Base-by-base conservation (phyloP, 2,888 invertebrate species). In the Philopedon plagiatum region DNA sequence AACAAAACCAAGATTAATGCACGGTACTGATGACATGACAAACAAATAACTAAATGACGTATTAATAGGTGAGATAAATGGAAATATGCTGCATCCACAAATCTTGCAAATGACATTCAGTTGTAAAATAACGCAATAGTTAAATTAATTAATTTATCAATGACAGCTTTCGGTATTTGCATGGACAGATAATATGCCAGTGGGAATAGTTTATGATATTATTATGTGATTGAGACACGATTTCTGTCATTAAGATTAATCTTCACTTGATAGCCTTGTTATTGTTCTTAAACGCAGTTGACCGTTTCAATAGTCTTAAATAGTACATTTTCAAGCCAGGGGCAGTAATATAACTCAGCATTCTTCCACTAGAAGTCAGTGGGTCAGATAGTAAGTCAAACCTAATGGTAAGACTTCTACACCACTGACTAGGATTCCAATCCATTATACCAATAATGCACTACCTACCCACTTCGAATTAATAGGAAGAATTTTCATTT, bases 121-220 rank as follows among this genome's bases (percentile, higher is more conserved):
- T 26, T 58, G 26, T 26, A 41, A 57, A 58, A 58, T 58, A 58
- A 23, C 26, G 23, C 26, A 37, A 58, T 58, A 58, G 41, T 58
- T 58, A 58, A 58, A 58, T 39, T 58, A 58, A 58, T 41, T 58
- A 58, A 41, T 39, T 58, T 58, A 39, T 13, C 39, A 37, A 39
- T 19, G 39, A 39, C 41, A 41, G 13, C 34, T 9, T 65, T 57
- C 15, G 39, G 44, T 65, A 56, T 65, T 44, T 54, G 51, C 29
- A 26, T 15, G 51, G 29, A 54, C 56, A 19, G 54, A 54, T 51
- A 63, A 51, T 51, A 63, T 63, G 37, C 37, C 39, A 51, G 29
- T 51, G 9, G 64, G 39, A 32, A 51, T 63, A 56, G 65, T 65
- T 65, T 56, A 57, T 65, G n/a, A n/a, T n/a, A n/a, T n/a, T n/a